These are phyloP conservation scores for Apostichopus parvimensis DNA, from an alignment of 35 echinoderm and acorn worm species.

Conservation along the genomic window DNA sequence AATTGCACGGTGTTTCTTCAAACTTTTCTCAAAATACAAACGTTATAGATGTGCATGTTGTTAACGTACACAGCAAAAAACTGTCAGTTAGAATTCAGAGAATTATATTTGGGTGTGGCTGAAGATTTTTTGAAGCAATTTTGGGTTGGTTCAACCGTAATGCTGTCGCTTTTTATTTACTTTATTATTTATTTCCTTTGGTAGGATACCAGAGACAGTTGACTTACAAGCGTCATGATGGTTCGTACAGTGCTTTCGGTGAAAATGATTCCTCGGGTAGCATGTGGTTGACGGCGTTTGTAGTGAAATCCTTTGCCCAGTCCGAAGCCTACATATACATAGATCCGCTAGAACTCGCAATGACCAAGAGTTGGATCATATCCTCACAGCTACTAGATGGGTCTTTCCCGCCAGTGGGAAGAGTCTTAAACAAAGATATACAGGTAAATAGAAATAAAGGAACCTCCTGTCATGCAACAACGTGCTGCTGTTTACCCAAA, in stretches of 20 bases:
- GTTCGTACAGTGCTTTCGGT: constrained; percentile 98
- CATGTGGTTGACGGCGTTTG: constrained; percentile 99
- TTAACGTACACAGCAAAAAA: no score
- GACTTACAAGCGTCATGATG: constrained; percentile 87
- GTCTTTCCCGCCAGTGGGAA: constrained; percentile 86
- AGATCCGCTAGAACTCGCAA: constrained; percentile 69
- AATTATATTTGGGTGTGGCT: no score
- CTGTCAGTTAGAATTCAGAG: no score
- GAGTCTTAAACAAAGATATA: constrained; percentile 97
- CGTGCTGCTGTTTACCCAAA: background rate
- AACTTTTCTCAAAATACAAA: no score
- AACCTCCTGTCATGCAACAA: background rate
- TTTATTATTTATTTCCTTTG: background rate
- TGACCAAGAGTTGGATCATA: constrained; percentile 85
- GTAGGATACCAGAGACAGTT: constrained; percentile 94
- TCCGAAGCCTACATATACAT: constrained; percentile 92
- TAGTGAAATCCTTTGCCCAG: constrained; percentile 96
- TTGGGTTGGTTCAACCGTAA: no score
- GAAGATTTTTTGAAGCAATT: no score
- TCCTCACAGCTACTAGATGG: constrained; percentile 77
- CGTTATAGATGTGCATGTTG: no score
- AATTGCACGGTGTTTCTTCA: no score
- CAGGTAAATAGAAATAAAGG: constrained; percentile 61
- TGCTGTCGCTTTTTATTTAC: no score
- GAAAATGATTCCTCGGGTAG: constrained; percentile 95